A percentile compares a stretch with the other conserved stretches of the same genome.
Conservation (phyloP, 2,888 invertebrate species). For the Argyresthia albistria region DNA sequence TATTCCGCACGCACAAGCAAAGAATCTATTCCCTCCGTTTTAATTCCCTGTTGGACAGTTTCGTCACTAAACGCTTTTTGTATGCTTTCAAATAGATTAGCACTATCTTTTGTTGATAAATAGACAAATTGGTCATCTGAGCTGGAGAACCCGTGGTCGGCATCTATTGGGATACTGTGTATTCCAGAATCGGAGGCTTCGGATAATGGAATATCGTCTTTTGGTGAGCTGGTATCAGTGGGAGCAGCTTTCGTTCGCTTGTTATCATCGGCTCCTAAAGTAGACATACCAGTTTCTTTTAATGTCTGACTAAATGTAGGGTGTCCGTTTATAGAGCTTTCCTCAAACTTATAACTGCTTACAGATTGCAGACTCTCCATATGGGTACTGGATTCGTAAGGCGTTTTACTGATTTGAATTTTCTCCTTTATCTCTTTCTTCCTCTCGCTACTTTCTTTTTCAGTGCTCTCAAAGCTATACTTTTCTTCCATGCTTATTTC, state of each 20-base stretch:
- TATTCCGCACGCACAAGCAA: conserved; percentile 24
- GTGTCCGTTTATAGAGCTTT: conserved; percentile 14
- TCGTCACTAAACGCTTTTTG: conserved; percentile 52
- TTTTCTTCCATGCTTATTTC: conserved; percentile 61
- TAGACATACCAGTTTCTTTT: conserved; percentile 16
- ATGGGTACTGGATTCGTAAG: conserved; percentile 14
- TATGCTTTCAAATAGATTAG: conserved; percentile 38
- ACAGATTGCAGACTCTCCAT: conserved; percentile 21
- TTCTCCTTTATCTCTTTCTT: conserved; percentile 10
- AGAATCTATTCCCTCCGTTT: conserved; percentile 41
- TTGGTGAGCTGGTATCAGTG: conserved; percentile 21
- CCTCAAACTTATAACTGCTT: conserved; percentile 19
- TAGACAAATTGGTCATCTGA: conserved; percentile 15
- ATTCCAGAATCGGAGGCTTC: conserved; percentile 40
- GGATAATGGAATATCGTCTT: conserved; percentile 30
- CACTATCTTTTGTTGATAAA: no score
- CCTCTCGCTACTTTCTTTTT: conserved; percentile 33
- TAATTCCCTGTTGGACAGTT: conserved; percentile 55
- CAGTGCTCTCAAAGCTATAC: conserved; percentile 49
- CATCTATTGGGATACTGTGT: conserved; percentile 35
- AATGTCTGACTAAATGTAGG: conserved; percentile 20
- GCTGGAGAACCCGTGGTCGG: conserved; percentile 14
- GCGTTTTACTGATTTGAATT: conserved; percentile 7
- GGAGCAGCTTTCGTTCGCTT: conserved; percentile 11
- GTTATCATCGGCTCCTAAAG: not conserved